Evolutionary conservation across 1,140 invertebrate genomes (phyloP).

Genomic region (Eupeodes corollae): DNA sequence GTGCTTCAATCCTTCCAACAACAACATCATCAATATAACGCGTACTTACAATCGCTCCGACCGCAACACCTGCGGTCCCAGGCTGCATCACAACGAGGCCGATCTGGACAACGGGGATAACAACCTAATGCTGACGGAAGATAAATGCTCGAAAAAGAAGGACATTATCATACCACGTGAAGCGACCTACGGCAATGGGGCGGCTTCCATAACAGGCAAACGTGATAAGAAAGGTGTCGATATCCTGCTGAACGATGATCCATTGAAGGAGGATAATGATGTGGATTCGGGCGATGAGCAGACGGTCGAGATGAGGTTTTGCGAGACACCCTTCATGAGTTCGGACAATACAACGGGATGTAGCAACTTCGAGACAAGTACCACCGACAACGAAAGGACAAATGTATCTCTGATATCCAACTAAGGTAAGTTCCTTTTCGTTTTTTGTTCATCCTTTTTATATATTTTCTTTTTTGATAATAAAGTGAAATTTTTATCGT

Average conservation of each 20-base stretch:
- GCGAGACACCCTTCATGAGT: conserved; percentile 32
- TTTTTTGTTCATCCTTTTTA: no score
- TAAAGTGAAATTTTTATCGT: no score
- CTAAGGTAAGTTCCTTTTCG: no score
- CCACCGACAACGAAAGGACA: not conserved
- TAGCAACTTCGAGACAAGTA: conserved; percentile 20
- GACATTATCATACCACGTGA: conserved; percentile 26
- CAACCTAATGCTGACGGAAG: conserved; percentile 33
- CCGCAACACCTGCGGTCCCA: conserved; percentile 29
- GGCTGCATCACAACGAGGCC: conserved; percentile 18
- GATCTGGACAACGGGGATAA: conserved; percentile 26
- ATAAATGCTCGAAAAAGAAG: conserved; percentile 25
- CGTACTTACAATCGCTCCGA: conserved; percentile 30
- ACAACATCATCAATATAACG: conserved; percentile 30
- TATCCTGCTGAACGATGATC: conserved; percentile 6
- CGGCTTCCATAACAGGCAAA: conserved; percentile 4
- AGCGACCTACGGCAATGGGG: conserved; percentile 29
- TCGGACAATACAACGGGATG: conserved; percentile 27
- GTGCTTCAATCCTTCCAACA: conserved; percentile 49
- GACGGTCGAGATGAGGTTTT: conserved; percentile 31
- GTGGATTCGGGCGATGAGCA: conserved; percentile 29
- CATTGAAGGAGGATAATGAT: conserved; percentile 17
- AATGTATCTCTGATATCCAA: not conserved
- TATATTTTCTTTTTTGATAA: no score
- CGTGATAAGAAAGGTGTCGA: conserved; percentile 6